Conservation (phyloP, 2,888 invertebrate species). For the Diachrysia chrysitis region DNA sequence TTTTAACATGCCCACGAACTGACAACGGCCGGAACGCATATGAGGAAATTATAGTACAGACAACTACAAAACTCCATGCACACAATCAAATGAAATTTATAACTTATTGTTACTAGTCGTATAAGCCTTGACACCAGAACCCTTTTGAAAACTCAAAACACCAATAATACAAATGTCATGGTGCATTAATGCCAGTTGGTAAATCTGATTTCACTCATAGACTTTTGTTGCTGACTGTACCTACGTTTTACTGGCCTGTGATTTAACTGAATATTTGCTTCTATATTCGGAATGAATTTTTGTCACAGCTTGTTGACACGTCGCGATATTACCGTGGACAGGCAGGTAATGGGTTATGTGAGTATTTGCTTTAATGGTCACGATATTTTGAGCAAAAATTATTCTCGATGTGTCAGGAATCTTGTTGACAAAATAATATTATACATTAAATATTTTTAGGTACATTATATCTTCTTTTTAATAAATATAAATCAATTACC, state of each 20-base stretch:
- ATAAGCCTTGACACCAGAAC: not conserved
- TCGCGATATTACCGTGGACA: not conserved
- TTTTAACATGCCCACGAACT: slow-evolving; percentile 70
- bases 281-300: slow-evolving; percentile 2
- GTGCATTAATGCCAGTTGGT: not conserved
- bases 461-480: too few relatives aligned
- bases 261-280: slow-evolving; percentile 13
- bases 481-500: too few relatives aligned
- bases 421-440: too few relatives aligned
- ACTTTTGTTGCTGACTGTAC: not conserved
- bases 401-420: not conserved
- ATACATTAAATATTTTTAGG: too few relatives aligned
- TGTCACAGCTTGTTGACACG: not conserved
- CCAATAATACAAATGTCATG: not conserved
- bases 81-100: too few relatives aligned
- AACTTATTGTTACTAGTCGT: too few relatives aligned
- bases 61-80: not conserved
- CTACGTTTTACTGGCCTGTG: slow-evolving; percentile 9
- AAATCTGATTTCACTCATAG: not conserved
- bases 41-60: slow-evolving; percentile 36
- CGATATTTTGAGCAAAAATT: slow-evolving; percentile 22
- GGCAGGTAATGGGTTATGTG: slow-evolving; percentile 20
- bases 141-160: not conserved
- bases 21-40: slow-evolving; percentile 57
- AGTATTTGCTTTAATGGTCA: not conserved